phyloP scores from a whole-genome alignment of 2,888 invertebrate species.

The Chironomus riparius region DNA sequence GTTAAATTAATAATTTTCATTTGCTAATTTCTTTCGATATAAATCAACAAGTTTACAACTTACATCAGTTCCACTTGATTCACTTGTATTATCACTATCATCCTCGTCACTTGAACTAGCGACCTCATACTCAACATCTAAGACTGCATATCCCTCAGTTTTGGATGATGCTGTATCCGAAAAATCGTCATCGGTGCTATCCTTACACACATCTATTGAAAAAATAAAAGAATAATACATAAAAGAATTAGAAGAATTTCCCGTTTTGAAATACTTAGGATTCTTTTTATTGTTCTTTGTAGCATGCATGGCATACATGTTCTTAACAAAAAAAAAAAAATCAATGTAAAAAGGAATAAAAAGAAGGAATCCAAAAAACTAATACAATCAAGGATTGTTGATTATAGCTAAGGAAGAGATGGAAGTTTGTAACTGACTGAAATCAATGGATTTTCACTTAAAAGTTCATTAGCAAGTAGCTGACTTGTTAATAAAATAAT shows the following conservation, averaged over 20 bases:
- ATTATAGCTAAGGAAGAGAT: neutral
- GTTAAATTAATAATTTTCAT: neutral
- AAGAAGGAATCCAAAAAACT: too few relatives aligned
- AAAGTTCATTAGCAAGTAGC: neutral
- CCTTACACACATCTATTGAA: conserved; percentile 34
- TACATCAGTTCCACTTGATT: conserved; percentile 49
- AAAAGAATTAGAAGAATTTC: neutral
- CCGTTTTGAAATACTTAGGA: neutral
- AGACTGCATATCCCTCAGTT: conserved; percentile 34
- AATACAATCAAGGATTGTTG: too few relatives aligned
- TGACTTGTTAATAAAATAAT: neutral
- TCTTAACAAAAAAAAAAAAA: too few relatives aligned
- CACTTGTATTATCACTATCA: conserved; percentile 37
- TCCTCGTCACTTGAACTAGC: conserved; percentile 47
- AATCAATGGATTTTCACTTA: neutral
- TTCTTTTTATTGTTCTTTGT: neutral
- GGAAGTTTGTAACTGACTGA: neutral
- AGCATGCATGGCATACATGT: too few relatives aligned
- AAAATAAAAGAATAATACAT: too few relatives aligned
- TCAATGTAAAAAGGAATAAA: neutral
- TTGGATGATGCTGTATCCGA: conserved; percentile 7
- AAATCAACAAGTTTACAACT: conserved; percentile 24
- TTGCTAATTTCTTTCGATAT: neutral
- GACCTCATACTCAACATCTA: conserved; percentile 46
- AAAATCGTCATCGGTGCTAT: conserved; percentile 47